Percentiles rank a stretch among this genome's conserved stretches.
Conservation (phyloP, 1,140 invertebrate species). For the Stenopsyche tienmushanensis region DNA sequence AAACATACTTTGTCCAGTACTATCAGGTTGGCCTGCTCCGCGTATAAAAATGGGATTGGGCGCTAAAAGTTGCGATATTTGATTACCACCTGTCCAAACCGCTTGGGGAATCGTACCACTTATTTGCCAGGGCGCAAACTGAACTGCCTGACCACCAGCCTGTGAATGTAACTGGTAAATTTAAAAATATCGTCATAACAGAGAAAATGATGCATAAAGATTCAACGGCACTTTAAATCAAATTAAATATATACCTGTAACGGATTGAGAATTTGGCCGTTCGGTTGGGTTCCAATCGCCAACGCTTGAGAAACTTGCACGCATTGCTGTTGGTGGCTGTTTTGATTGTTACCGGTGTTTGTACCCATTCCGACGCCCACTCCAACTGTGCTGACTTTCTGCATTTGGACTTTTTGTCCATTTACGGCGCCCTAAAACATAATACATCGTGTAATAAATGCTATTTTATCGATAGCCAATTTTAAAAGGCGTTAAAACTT, state of each 20-base stretch:
- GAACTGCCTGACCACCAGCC: constrained; percentile 62
- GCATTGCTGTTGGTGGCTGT: constrained; percentile 52
- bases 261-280: constrained; percentile 65
- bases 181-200: constrained; percentile 6
- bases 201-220: background rate
- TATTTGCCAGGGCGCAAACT: constrained; percentile 62
- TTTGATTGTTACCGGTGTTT: background rate
- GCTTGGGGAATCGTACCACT: constrained; percentile 65
- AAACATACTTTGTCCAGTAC: constrained; percentile 67
- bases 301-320: constrained; percentile 67
- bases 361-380: constrained; percentile 23
- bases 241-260: constrained; percentile 53
- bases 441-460: background rate
- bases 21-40: constrained; percentile 71
- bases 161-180: constrained; percentile 38
- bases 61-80: constrained; percentile 53
- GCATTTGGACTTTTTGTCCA: constrained; percentile 58
- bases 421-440: constrained; percentile 43
- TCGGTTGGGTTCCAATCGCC: constrained; percentile 60
- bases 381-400: constrained; percentile 53
- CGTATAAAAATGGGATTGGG: constrained; percentile 84
- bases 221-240: background rate
- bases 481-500: constrained; percentile 16
- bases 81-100: constrained; percentile 60
- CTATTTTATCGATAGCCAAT: too few species aligned